phyloP scores from a whole-genome alignment of 1,140 invertebrate genomes.

The Octopus bimaculoides region DNA sequence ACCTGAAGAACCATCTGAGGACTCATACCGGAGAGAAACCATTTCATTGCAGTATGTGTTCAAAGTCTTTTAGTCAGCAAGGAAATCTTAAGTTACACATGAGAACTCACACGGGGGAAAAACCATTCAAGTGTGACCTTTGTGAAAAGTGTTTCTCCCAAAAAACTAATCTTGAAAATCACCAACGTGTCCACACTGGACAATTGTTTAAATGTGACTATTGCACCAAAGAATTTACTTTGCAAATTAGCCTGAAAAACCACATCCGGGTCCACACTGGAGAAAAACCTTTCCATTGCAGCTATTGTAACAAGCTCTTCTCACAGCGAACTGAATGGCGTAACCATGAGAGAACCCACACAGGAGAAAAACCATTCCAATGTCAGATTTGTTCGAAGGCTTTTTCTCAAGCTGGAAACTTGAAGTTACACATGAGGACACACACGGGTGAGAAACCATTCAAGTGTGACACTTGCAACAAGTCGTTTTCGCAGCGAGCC shows the following conservation, averaged over 20 bases:
- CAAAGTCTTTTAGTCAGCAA: slow-evolving; percentile 29
- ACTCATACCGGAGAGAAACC: slow-evolving; percentile 35
- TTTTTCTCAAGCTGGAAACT: slow-evolving; percentile 20
- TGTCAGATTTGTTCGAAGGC: slow-evolving; percentile 73
- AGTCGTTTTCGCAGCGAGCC: slow-evolving; percentile 86
- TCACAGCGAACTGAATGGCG: slow-evolving; percentile 4
- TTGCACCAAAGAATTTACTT: slow-evolving; percentile 54
- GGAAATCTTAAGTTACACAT: slow-evolving; percentile 21
- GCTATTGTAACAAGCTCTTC: slow-evolving; percentile 63
- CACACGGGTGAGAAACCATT: slow-evolving; percentile 91
- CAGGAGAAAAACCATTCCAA: slow-evolving; percentile 37
- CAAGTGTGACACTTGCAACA: slow-evolving; percentile 88
- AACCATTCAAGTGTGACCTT: slow-evolving; percentile 16
- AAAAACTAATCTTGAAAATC: slow-evolving; percentile 15
- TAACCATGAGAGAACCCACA: slow-evolving; percentile 24
- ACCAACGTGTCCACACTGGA: slow-evolving; percentile 56
- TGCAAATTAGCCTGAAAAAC: slow-evolving; percentile 74
- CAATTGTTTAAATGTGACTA: slow-evolving; percentile 67
- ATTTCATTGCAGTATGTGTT: slow-evolving; percentile 34
- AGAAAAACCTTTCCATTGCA: slow-evolving; percentile 18
- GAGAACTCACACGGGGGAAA: slow-evolving; percentile 21
- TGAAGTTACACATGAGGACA: slow-evolving; percentile 79
- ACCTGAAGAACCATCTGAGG: slow-evolving; percentile 66
- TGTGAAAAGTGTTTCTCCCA: slow-evolving; percentile 23
- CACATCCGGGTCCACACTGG: slow-evolving; percentile 65